Percentiles rank a stretch among this genome's conserved stretches.
Evolutionary conservation across 1,140 invertebrate species (phyloP).

Genomic region (Drosophila malerkotliana): DNA sequence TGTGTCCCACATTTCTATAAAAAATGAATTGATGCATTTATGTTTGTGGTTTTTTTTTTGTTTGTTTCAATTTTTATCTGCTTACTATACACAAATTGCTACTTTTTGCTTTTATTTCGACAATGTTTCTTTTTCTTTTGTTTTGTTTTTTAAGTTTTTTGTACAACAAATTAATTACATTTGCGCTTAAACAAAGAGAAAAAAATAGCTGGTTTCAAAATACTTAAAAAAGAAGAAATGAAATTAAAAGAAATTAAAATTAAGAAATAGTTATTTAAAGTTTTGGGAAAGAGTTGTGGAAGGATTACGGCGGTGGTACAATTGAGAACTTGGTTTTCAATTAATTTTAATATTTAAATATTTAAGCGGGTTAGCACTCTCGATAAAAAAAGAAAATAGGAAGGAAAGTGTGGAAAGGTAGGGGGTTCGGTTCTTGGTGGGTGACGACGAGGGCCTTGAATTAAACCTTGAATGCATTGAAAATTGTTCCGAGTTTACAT

Average conservation of each 20-base stretch:
- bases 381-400: not conserved
- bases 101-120: constrained; percentile 72
- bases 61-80: constrained; percentile 53
- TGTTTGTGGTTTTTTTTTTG: constrained; percentile 27
- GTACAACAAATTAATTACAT: constrained; percentile 74
- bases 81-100: constrained; percentile 81
- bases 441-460: constrained; percentile 24
- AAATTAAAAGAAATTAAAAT: constrained; percentile 6
- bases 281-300: not conserved
- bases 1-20: constrained; percentile 11
- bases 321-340: constrained; percentile 33
- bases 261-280: not conserved
- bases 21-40: constrained; percentile 38
- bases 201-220: constrained; percentile 53
- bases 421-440: constrained; percentile 29
- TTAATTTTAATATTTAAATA: constrained; percentile 16
- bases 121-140: constrained; percentile 49
- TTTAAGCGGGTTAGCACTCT: constrained; percentile 13
- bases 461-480: constrained; percentile 62
- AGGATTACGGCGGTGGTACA: constrained; percentile 27
- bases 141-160: constrained; percentile 54
- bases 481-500: constrained; percentile 53
- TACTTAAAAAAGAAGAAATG: constrained; percentile 54
- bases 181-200: constrained; percentile 66
- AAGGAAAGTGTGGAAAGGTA: not conserved